phyloP scores from a whole-genome alignment of 2,113 vertebrate species.

The Pachycephala philippinensis region DNA sequence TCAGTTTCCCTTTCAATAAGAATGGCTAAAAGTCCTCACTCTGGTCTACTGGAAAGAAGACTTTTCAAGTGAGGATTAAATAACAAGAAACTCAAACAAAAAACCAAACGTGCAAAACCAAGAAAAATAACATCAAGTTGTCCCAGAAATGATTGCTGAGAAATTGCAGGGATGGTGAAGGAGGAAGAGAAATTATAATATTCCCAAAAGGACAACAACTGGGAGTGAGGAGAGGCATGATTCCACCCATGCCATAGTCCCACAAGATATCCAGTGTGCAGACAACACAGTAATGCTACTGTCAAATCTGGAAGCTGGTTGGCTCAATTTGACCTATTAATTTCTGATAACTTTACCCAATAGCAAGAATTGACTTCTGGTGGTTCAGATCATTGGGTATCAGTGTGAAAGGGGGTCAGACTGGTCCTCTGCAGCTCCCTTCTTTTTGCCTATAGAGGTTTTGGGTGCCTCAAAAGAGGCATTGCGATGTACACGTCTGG shows the following conservation, averaged over 20 bases:
- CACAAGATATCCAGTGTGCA: not conserved
- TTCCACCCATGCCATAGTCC: not conserved
- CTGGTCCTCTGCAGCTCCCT: not conserved
- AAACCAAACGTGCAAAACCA: not conserved
- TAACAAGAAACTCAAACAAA: not conserved
- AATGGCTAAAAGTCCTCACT: not conserved
- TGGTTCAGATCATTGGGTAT: fast-evolving
- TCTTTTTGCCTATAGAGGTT: not conserved
- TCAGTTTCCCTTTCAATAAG: not conserved
- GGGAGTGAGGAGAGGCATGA: not conserved
- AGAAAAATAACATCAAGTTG: not conserved
- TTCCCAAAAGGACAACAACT: not conserved
- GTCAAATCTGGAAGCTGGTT: not conserved
- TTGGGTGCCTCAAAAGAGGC: not conserved
- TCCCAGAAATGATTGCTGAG: not conserved
- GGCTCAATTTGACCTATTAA: not conserved
- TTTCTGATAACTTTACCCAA: not conserved
- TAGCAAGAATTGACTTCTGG: not conserved
- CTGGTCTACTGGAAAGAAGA: not conserved
- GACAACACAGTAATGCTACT: not conserved
- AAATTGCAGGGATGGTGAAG: not conserved
- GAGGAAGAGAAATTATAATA: not conserved
- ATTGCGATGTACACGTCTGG: not conserved
- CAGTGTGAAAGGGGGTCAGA: not conserved
- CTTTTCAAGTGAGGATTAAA: not conserved